Evolutionary conservation across 2,888 invertebrate genomes (phyloP), one percentile per base, ranked within the genome.

Genomic region (Heliconius cydno): DNA sequence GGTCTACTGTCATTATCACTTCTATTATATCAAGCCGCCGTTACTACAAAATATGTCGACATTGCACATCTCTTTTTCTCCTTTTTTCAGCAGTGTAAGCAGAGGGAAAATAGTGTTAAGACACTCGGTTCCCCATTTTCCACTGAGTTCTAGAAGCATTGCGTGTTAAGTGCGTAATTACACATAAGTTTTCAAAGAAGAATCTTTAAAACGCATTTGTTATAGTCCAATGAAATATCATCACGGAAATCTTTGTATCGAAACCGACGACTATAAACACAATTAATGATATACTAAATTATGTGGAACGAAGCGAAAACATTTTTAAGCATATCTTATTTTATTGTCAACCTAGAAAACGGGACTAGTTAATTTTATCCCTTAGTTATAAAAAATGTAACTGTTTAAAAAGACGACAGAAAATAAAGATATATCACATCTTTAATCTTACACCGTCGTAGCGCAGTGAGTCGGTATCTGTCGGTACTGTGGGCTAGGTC

Each of bases 231-330:
- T 25, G 34, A 60, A 34, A 34, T 57, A 66, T 73, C 12, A 34
- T 60, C 52, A 34, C 22, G 60, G n/a, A 73, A 57, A 66, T 66
- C 63, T 66, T 52, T 57, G 52, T 28, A 66, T 66, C 38, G 57
- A 66, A 72, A 73, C 73, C 72, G 72, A 52, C 73, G 77, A 19
- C 65, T 34, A 78, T 78, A 72, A 78, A 73, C 66, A 78, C 57
- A 66, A 78, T 78, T 73, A 78, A 78, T 46, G 78, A 78, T 78
- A 73, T 10, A 67, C 65, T 78, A 77, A 77, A 73, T 78, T 73
- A 78, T 63, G 25, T 30, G 73, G 66, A 72, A 73, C 73, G 65
- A 67, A 78, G 67, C 57, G 52, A 41, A 73, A 73, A 78, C 57
- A 66, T 22, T 78, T 60, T 67, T 67, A 28, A 66, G 57, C 66